Evolutionary conservation across 2,113 vertebrate species (phyloP).

Genomic region (Megaleporinus macrocephalus): DNA sequence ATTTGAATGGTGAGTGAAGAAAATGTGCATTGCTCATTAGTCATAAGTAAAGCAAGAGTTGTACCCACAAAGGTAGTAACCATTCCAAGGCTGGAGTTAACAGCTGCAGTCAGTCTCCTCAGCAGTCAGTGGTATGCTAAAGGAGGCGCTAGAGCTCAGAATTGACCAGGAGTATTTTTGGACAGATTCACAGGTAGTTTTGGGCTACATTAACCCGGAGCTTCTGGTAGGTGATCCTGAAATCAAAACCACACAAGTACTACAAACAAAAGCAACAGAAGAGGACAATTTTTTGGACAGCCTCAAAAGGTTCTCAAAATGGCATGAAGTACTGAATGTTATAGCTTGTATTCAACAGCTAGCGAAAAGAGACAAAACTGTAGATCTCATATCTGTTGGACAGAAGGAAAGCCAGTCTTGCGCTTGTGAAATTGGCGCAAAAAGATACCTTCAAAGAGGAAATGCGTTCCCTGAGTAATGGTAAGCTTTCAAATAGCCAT

Average conservation of each 20-base stretch:
- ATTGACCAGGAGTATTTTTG: neutral
- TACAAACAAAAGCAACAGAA: no score
- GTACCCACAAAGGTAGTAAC: neutral
- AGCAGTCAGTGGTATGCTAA: neutral
- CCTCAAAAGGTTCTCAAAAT: neutral
- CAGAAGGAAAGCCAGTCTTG: neutral
- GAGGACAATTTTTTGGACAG: neutral
- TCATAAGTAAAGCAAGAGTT: neutral
- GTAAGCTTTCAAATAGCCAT: no score
- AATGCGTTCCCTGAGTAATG: no score
- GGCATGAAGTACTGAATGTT: neutral
- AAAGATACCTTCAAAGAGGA: neutral
- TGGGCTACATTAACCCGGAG: neutral
- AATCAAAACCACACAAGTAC: neutral
- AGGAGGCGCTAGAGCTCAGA: neutral
- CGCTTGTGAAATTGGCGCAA: neutral
- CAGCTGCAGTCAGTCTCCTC: constrained; percentile 23
- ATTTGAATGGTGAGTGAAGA: no score
- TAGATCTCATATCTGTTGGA: no score
- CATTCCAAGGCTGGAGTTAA: neutral
- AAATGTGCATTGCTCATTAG: no score
- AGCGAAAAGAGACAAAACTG: no score
- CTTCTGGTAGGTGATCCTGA: neutral
- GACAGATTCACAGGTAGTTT: neutral
- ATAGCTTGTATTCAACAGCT: neutral